Evolutionary conservation across 2,888 invertebrate species (phyloP).

Genomic region (Eupeodes latifasciatus): DNA sequence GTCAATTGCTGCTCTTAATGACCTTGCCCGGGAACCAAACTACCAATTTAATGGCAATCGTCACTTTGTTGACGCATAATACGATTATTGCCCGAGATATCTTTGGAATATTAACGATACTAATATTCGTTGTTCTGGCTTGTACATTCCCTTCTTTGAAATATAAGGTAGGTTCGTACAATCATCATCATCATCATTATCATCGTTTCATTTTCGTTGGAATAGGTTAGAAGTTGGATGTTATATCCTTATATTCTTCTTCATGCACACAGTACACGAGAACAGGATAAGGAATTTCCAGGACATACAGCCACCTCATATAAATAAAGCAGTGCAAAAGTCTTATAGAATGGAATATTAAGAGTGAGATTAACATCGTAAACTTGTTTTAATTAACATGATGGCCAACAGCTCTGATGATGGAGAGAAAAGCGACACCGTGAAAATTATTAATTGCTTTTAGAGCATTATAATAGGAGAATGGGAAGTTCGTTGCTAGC

Average conservation of each 20-base stretch:
- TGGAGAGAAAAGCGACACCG: conserved; percentile 32
- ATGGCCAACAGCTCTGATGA: conserved; percentile 18
- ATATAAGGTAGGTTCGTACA: not conserved
- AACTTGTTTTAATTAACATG: conserved; percentile 53
- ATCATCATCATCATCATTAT: not conserved
- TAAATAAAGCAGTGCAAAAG: not conserved
- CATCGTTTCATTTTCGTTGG: not conserved
- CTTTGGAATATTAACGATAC: conserved; percentile 71
- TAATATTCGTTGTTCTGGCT: conserved; percentile 52
- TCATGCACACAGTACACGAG: no score
- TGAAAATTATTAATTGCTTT: conserved; percentile 67
- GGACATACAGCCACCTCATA: no score
- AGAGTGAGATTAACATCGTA: conserved; percentile 55
- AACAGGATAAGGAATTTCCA: not conserved
- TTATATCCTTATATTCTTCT: no score
- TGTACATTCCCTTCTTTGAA: conserved; percentile 23
- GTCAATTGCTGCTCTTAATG: conserved; percentile 59
- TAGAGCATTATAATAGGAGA: not conserved
- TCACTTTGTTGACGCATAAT: conserved; percentile 75
- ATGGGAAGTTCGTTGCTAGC: not conserved
- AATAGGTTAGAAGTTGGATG: no score
- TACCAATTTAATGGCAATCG: conserved; percentile 74
- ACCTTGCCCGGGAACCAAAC: conserved; percentile 62
- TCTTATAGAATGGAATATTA: conserved; percentile 19
- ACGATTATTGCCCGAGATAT: conserved; percentile 72